Base-by-base conservation (phyloP, 1,140 invertebrate species). In the Heterodera carotae region DNA sequence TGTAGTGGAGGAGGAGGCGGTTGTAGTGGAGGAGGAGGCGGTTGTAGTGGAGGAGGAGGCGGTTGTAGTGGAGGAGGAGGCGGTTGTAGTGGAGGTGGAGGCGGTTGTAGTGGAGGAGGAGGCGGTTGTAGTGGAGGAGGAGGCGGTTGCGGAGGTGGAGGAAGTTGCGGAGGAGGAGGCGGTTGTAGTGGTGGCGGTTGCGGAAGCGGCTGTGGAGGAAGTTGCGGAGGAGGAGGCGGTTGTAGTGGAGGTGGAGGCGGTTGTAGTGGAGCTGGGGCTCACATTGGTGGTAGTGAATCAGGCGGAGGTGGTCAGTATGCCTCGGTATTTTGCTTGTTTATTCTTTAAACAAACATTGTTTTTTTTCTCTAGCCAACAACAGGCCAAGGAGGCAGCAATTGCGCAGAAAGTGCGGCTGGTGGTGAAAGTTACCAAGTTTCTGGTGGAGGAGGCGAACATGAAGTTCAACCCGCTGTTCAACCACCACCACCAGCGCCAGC, bases 381-480 rank as follows among this genome's bases (percentile, higher is more conserved):
- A 22, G 22, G 48, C 48, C 12, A 56, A 18, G 22, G 48, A 5
- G 15, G 15, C 18, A 22, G 4, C 48, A 66, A 34, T 34, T 29
- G 62, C 27, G 62, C n/a, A 66, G 62, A 34, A 66, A n/a, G 62
- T 27, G 62, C n/a, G n/a, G n/a, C n/a, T n/a, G n/a, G 29, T 22
- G 62, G n/a, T 31, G 62, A 22, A 7, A 34, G 62, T 34, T 66
- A 66, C 29, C 62, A 66, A 66, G 62, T 66, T 29, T 66, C 62
- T 66, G 62, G 62, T 12, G 62, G 62, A 66, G 27, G 29, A 2
- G 62, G 62, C n/a, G 62, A 34, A 66, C 33, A 66, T 29, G 27
- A 29, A 18, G 62, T 66, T 6, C 62, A 66, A 66, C 62, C 62
- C 12, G 27, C 62, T 22, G 62, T 66, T 22, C 62, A 66, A 66